Evolutionary conservation across 2,113 vertebrate genomes (phyloP), one percentile per base, ranked within the genome.

Genomic region (Scopus umbretta): DNA sequence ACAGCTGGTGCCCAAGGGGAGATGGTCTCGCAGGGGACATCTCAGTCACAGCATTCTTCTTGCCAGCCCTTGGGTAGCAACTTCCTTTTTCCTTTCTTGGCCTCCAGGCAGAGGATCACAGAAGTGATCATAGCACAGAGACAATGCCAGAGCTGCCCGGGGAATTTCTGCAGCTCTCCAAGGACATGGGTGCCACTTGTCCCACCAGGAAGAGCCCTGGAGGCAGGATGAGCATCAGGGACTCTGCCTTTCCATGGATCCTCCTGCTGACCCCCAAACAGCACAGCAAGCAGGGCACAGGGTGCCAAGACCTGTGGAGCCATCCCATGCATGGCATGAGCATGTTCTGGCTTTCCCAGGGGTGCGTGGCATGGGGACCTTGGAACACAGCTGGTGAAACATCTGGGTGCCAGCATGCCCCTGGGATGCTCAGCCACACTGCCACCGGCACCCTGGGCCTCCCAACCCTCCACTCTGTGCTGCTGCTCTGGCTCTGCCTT

Each of bases 161-260:
- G 42, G 18, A 56, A 43, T 32, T 78, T 81, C 22, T 19, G 27
- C 42, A 80, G 70, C 34, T 58, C 42, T 23, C 14, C 47, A 27
- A 18, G 19, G 16, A 7, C 3, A 0, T 0, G 1, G 23, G 45
- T 43, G 23, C 34, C 0, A 0, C 36, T 70, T 2, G 3, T 26
- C 34, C 50, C 23, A 76, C 11, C 45, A 10, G 4, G 16, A 17
- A 80, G 58, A 90, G 63, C 47, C 36, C 42, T 56, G 67, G 14
- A 13, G 10, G 9, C 65, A 72, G 22, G 14, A 32, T 3, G 19
- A 43, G 11, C 38, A 40, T 0, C 0, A 0, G 14, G 34, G 34
- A 25, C 53, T 45, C 63, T 84, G n/a, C 13, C 58, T 53, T 55
- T 40, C 47, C 50, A 16, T 14, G 25, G 34, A 40, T 36, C 26